Conservation (phyloP, 2,113 vertebrate species). For the Tyto alba region DNA sequence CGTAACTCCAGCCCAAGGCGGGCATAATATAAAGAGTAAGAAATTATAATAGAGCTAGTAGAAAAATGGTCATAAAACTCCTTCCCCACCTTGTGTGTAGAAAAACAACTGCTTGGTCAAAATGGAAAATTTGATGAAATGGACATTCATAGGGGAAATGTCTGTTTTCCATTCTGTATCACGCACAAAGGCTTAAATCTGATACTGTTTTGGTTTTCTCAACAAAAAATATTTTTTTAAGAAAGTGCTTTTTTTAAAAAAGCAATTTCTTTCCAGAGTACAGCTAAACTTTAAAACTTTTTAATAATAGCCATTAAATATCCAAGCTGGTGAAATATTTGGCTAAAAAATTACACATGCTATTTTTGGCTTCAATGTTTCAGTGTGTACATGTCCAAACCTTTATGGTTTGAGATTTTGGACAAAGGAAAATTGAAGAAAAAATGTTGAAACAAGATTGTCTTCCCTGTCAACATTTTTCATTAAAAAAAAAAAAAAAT, state of each 20-base stretch:
- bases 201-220: neutral
- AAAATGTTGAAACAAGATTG: neutral
- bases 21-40: neutral
- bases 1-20: neutral
- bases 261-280: neutral
- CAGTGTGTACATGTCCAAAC: neutral
- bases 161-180: neutral
- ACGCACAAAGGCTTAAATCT: neutral
- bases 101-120: neutral
- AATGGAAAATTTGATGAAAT: constrained; percentile 11
- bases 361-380: neutral
- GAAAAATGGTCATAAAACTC: neutral
- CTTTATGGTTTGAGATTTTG: neutral
- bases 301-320: neutral
- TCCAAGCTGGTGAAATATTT: neutral
- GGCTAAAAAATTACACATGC: neutral
- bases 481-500: neutral
- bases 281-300: neutral
- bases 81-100: neutral
- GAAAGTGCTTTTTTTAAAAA: neutral
- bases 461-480: neutral
- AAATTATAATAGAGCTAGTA: neutral
- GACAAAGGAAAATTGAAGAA: neutral
- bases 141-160: neutral
- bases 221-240: constrained; percentile 4